Evolutionary conservation across 1,140 invertebrate genomes (phyloP).

Genomic region (Phymorhynchus buccinoides): DNA sequence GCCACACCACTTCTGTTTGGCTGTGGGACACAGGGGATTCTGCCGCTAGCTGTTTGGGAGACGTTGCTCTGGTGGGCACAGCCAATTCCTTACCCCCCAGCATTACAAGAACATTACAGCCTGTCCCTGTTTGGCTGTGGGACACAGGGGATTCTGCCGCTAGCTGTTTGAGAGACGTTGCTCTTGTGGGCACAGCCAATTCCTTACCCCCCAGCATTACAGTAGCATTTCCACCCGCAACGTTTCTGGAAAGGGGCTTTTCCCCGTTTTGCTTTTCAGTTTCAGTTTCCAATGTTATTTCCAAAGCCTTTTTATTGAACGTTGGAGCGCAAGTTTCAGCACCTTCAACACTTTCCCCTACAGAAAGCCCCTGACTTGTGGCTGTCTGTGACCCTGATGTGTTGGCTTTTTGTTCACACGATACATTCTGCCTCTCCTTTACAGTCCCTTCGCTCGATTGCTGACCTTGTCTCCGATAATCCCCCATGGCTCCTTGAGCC

Average conservation of each 20-base stretch:
- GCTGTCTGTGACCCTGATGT: not conserved
- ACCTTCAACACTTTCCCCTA: not conserved
- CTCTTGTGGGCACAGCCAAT: too few species aligned
- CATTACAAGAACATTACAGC: too few species aligned
- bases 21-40: not conserved
- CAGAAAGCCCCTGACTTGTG: not conserved
- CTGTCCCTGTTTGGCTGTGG: not conserved
- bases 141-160: not conserved
- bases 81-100: too few species aligned
- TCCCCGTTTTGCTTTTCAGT: too few species aligned
- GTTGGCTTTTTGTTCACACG: not conserved
- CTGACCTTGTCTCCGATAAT: not conserved
- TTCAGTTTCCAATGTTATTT: too few species aligned
- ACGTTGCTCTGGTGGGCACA: too few species aligned
- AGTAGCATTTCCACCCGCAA: too few species aligned
- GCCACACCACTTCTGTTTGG: not conserved
- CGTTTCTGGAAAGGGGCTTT: too few species aligned
- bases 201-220: too few species aligned
- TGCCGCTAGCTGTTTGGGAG: too few species aligned
- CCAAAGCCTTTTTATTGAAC: too few species aligned
- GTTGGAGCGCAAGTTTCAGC: not conserved
- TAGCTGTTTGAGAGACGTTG: too few species aligned
- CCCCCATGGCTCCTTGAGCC: not conserved
- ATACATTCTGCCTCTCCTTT: not conserved
- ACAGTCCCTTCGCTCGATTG: not conserved